These are phyloP conservation scores for Opisthocomus hoazin DNA, from an alignment of 2,113 vertebrate genomes.

Conservation along the genomic window DNA sequence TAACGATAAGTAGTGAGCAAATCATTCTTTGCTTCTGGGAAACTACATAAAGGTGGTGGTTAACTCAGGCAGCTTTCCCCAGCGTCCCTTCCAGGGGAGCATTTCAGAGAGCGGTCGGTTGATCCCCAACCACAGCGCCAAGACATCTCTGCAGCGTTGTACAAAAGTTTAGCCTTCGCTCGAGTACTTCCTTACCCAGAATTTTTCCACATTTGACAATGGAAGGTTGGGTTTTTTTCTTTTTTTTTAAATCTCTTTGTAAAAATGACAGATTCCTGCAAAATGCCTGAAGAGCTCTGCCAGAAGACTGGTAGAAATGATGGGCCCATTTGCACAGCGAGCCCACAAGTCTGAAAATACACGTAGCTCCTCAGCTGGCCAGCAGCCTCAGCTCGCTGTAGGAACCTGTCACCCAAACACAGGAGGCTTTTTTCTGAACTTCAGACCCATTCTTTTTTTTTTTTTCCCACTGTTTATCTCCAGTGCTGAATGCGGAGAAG, in stretches of 20 bases:
- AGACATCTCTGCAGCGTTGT: not conserved
- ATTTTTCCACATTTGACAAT: not conserved
- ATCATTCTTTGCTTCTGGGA: too few species aligned
- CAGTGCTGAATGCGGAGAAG: not conserved
- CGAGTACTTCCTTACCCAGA: not conserved
- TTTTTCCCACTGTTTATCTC: not conserved
- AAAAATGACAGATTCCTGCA: not conserved
- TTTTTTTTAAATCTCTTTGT: not conserved
- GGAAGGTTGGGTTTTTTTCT: accelerated
- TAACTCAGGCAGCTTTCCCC: not conserved
- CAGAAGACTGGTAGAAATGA: not conserved
- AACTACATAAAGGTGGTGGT: too few species aligned
- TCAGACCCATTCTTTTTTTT: not conserved
- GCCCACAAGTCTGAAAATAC: not conserved
- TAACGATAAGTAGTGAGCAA: not conserved
- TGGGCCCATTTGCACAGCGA: not conserved
- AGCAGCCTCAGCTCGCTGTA: not conserved
- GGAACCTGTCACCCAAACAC: not conserved
- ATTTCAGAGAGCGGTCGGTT: not conserved
- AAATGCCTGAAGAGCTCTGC: not conserved
- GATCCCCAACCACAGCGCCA: not conserved
- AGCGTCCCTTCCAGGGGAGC: not conserved
- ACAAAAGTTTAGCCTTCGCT: not conserved
- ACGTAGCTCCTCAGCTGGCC: not conserved
- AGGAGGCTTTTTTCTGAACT: not conserved